Percentiles rank a stretch among this genome's conserved stretches.
Conservation (phyloP, 37 sponge, comb jelly and placozoan genomes). For the Halisarca cf. caerulea region DNA sequence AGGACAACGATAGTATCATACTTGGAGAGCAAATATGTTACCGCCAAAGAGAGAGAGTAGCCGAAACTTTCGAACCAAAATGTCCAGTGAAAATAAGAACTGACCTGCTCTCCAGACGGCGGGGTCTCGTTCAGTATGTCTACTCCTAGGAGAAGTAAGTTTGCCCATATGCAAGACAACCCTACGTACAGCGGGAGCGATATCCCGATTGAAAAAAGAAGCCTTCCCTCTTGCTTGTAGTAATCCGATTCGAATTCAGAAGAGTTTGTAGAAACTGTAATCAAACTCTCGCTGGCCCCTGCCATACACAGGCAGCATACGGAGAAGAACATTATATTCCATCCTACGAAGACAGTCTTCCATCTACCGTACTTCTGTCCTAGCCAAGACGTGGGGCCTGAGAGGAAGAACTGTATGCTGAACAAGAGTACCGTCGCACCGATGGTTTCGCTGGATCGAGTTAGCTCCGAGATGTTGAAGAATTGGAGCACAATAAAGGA, state of each 20-base stretch:
- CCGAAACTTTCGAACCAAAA: neutral
- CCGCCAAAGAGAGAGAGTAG: neutral
- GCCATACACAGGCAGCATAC: neutral
- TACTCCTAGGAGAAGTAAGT: conserved; percentile 1
- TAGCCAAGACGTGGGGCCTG: neutral
- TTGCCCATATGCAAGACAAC: neutral
- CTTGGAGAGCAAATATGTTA: neutral
- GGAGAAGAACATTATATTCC: conserved; percentile 4
- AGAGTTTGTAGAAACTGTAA: neutral
- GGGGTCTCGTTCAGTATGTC: neutral
- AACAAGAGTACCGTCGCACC: neutral
- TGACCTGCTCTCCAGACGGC: neutral
- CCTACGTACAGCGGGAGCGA: conserved; percentile 15
- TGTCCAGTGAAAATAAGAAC: conserved; percentile 15
- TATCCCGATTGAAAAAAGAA: neutral
- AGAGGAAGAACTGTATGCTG: neutral
- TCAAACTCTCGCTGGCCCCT: neutral
- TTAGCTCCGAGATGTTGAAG: neutral
- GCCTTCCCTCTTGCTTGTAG: neutral
- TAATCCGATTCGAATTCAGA: neutral
- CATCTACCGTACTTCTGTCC: neutral
- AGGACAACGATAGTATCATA: neutral
- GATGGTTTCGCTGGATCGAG: neutral
- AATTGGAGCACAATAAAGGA: neutral
- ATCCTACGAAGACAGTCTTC: neutral